Evolutionary conservation across 2,888 invertebrate genomes (phyloP).

Genomic region (Adela reaumurella): DNA sequence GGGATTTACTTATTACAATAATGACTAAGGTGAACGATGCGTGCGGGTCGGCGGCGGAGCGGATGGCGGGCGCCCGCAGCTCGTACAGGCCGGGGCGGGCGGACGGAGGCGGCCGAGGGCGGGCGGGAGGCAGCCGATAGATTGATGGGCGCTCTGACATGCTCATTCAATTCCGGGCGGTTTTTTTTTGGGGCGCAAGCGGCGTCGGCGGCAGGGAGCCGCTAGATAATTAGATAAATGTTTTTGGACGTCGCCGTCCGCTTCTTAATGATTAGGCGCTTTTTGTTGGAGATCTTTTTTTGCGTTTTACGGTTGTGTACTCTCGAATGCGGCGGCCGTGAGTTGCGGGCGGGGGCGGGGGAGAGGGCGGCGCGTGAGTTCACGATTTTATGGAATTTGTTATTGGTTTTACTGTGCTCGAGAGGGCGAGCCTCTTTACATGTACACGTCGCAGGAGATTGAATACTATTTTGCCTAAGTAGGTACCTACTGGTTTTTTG

Average conservation of each 20-base stretch:
- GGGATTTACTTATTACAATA: too few relatives aligned
- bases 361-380: too few relatives aligned
- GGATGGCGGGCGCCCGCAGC: neutral
- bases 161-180: neutral
- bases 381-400: too few relatives aligned
- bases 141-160: neutral
- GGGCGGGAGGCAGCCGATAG: neutral
- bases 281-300: neutral
- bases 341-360: neutral
- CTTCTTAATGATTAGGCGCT: neutral
- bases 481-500: too few relatives aligned
- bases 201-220: neutral
- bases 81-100: neutral
- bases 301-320: neutral
- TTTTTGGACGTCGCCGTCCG: neutral
- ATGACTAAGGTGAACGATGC: too few relatives aligned
- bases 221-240: neutral
- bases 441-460: too few relatives aligned
- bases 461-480: too few relatives aligned
- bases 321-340: neutral
- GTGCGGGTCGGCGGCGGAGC: neutral
- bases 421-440: too few relatives aligned
- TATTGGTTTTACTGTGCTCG: too few relatives aligned
- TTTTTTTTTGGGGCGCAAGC: neutral
- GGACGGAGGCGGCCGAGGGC: neutral